Evolutionary conservation across 2,797 vertebrate species (phyloP).

Genomic region (Cygnus olor): DNA sequence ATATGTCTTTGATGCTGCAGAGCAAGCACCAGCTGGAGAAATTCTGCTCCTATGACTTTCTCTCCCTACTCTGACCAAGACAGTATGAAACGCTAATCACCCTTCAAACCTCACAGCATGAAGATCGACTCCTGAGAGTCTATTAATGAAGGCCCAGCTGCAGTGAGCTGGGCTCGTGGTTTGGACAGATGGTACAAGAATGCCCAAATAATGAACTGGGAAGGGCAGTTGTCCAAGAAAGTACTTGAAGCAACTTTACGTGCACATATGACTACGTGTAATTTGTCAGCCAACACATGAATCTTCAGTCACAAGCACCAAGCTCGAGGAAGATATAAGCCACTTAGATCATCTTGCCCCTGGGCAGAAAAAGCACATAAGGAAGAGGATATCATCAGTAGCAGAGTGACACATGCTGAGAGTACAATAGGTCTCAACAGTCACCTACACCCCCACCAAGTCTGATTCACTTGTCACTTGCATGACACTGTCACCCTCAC

Average conservation of each 20-base stretch:
- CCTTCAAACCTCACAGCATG: neutral
- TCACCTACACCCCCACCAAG: neutral
- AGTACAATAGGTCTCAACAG: neutral
- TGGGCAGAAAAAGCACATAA: neutral
- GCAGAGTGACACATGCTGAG: neutral
- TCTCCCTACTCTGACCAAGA: neutral
- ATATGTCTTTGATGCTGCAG: neutral
- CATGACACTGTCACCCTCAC: conserved; percentile 1
- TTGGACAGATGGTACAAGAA: conserved; percentile 32
- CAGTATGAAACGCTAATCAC: neutral
- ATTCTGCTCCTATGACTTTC: neutral
- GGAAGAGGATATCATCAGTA: neutral
- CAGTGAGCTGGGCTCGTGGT: neutral
- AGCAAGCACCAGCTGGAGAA: neutral
- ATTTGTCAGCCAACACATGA: neutral
- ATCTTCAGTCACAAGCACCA: neutral
- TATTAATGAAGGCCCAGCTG: conserved; percentile 44
- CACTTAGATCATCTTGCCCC: neutral
- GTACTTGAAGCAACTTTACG: conserved; percentile 28
- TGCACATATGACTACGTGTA: neutral
- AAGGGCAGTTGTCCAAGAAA: conserved; percentile 47
- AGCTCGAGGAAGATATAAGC: neutral
- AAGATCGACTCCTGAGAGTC: neutral
- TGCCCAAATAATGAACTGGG: conserved; percentile 33
- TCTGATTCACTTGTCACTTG: conserved; percentile 9